Conservation (phyloP, 2,797 vertebrate genomes). For the Poeciliopsis paucimaculata region DNA sequence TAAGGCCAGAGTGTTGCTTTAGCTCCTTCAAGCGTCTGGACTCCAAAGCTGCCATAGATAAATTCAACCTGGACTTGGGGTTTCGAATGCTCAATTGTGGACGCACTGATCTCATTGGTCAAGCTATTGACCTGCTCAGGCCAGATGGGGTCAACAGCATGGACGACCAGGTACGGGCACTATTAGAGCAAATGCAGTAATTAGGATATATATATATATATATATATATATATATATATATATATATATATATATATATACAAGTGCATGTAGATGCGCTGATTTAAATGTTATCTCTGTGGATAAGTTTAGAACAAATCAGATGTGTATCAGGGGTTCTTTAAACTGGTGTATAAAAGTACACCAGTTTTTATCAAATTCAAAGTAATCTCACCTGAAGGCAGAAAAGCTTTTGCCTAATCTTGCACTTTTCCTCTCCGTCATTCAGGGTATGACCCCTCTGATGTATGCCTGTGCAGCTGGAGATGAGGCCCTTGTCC, state of each 20-base stretch:
- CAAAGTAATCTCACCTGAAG: background rate
- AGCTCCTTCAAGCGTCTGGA: constrained; percentile 95
- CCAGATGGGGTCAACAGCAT: constrained; percentile 95
- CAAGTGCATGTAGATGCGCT: background rate
- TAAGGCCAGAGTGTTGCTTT: constrained; percentile 90
- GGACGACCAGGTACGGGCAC: constrained; percentile 91
- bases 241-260: background rate
- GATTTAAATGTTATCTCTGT: background rate
- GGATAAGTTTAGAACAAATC: background rate
- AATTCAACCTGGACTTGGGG: constrained; percentile 94
- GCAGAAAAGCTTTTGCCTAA: constrained; percentile 4
- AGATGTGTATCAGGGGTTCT: background rate
- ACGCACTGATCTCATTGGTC: constrained; percentile 93
- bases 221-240: no score
- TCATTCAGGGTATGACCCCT: constrained; percentile 92
- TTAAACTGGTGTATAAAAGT: no score
- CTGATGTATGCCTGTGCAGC: constrained; percentile 97
- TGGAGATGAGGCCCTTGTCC: constrained; percentile 97
- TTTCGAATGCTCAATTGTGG: constrained; percentile 98
- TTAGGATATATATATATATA: no score
- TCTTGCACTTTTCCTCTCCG: constrained; percentile 10
- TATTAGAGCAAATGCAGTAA: background rate
- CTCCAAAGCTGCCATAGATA: constrained; percentile 92
- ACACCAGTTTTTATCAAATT: background rate
- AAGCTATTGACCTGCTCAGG: constrained; percentile 92